Base-by-base conservation (phyloP, 2,888 invertebrate genomes). In the Rapana venosa region DNA sequence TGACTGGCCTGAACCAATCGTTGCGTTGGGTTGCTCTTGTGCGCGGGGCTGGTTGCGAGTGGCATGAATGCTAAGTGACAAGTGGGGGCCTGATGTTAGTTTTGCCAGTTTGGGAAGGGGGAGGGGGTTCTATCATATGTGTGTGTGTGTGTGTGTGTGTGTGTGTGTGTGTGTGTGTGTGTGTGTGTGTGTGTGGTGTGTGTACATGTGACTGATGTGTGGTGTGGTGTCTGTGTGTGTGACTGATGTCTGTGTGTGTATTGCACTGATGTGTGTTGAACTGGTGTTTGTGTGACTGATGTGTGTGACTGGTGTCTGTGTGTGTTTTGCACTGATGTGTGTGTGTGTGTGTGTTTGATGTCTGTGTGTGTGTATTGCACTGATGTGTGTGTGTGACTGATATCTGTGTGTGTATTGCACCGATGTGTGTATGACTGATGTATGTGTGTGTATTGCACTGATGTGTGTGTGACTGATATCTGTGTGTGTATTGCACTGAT, bases 1-100 rank as follows among this genome's bases (percentile, higher is more conserved):
- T 97, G 97, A 97, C 97, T 96, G 95, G 91, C 93, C 94, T 92
- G 93, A 95, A 95, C 97, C 97, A 97, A 97, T 97, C 94, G 95
- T 95, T 94, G 94, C 93, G 47, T 2, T 47, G 47, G 47, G 47
- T 47, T 47, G 87, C 92, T 91, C 92, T n/a, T 92, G 92, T 93
- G 92, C 93, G 94, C 94, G 47, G 47, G 47, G 47, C 8, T 47
- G 47, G 47, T 47, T 47, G 47, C 47, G 47, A 47, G 47, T 94
- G 93, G 66, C 93, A 95, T 93, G 93, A 92, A 94, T 95, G 94
- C 92, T 93, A 93, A 94, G 94, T 94, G 94, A 95, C 92, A 92
- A 91, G 86, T 26, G 66, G 20, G 66, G 2, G 66, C 66, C 26
- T 47, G 47, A 47, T 47, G 47, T 47, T 47, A 47, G 47, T 47